A percentile compares a stretch with the other conserved stretches of the same genome.
Evolutionary conservation across 2,113 vertebrate species (phyloP).

Genomic region (Alces alces): DNA sequence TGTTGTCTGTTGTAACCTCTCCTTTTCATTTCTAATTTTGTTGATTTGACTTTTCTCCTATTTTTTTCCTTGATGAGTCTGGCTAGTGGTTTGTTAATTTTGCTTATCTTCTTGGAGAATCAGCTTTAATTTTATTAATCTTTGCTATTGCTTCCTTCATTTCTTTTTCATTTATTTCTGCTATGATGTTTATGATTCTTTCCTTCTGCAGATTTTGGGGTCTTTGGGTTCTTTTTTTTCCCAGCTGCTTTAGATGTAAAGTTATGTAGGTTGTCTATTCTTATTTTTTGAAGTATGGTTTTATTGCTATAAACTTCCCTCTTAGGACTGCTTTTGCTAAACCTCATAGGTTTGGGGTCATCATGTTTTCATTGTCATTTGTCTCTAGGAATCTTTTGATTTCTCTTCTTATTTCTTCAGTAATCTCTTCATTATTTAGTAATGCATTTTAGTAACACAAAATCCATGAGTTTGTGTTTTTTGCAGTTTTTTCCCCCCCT

Average conservation of each 20-base stretch:
- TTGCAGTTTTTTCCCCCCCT: neutral
- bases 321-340: neutral
- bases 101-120: neutral
- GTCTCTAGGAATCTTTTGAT: neutral
- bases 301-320: neutral
- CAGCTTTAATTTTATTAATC: neutral
- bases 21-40: neutral
- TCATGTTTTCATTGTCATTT: neutral
- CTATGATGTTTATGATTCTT: neutral
- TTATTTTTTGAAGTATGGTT: neutral
- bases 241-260: neutral
- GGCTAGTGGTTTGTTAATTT: neutral
- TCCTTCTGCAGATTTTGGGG: neutral
- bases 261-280: neutral
- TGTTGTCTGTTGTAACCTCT: neutral
- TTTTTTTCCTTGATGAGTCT: neutral
- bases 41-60: neutral
- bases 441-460: neutral
- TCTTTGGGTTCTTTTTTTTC: neutral
- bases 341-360: accelerated
- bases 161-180: neutral
- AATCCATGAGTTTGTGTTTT: neutral
- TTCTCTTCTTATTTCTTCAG: neutral
- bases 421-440: neutral
- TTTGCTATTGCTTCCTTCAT: neutral